Conservation (phyloP, 2,888 invertebrate species). For the Mesorhabditis spiculigera region DNA sequence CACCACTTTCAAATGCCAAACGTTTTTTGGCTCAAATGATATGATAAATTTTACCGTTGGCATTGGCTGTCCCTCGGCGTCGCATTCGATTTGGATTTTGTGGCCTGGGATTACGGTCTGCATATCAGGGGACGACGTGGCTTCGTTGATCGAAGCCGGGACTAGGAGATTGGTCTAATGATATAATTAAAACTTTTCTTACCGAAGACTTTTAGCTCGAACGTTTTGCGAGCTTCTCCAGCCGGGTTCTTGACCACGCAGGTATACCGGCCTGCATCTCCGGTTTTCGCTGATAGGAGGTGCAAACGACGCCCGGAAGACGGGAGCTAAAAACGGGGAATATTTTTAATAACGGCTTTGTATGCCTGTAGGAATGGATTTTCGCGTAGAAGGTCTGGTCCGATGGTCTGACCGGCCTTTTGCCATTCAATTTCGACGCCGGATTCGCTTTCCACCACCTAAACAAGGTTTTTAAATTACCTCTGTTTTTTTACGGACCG, state of each 20-base stretch:
- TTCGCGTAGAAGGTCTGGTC: constrained; percentile 28
- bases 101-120: constrained; percentile 33
- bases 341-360: background rate
- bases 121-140: constrained; percentile 36
- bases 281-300: constrained; percentile 36
- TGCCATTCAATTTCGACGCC: constrained; percentile 51
- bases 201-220: constrained; percentile 48
- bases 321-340: constrained; percentile 27
- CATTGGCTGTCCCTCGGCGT: constrained; percentile 59
- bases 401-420: constrained; percentile 41
- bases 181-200: constrained; percentile 9
- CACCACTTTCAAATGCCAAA: too few species aligned
- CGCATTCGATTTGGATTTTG: constrained; percentile 60
- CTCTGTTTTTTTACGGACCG: too few species aligned
- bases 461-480: background rate
- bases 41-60: constrained; percentile 46
- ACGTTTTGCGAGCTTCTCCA: constrained; percentile 48
- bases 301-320: constrained; percentile 41
- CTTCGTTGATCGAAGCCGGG: constrained; percentile 48
- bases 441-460: constrained; percentile 9
- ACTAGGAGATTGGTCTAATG: constrained; percentile 22
- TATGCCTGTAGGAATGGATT: constrained; percentile 29
- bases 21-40: background rate
- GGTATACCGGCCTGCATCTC: constrained; percentile 38
- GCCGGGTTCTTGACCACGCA: constrained; percentile 49